A percentile compares a stretch with the other conserved stretches of the same genome.
phyloP scores from a whole-genome alignment of 2,888 invertebrate genomes.

The Apodemia mormo region DNA sequence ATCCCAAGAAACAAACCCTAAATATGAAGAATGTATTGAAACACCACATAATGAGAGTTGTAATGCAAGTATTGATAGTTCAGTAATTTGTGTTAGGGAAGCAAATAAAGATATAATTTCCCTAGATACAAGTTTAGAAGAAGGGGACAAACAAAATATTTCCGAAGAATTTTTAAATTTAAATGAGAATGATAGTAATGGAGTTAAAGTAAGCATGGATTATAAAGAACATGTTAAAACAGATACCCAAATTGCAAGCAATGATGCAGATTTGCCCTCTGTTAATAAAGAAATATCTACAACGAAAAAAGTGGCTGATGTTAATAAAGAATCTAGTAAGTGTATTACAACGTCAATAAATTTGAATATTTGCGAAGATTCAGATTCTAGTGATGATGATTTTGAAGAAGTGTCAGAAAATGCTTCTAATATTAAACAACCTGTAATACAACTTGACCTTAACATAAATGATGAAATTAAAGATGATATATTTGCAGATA shows the following conservation, averaged over 20 bases:
- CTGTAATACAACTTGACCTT: constrained; percentile 72
- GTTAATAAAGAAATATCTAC: not conserved
- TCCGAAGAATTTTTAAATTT: not conserved
- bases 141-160: constrained; percentile 36
- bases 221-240: not conserved
- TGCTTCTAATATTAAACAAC: constrained; percentile 50
- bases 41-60: constrained; percentile 14
- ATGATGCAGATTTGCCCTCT: not conserved
- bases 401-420: constrained; percentile 77
- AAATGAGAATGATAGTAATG: not conserved
- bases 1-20: constrained; percentile 23
- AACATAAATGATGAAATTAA: constrained; percentile 53
- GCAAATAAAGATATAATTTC: constrained; percentile 49
- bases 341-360: not conserved
- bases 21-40: constrained; percentile 33
- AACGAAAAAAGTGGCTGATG: not conserved
- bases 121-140: constrained; percentile 56
- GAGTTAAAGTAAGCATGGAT: not conserved
- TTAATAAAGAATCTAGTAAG: not conserved
- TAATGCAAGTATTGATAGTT: constrained; percentile 41
- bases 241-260: not conserved
- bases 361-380: constrained; percentile 37
- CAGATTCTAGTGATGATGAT: constrained; percentile 71
- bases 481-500: constrained; percentile 88
- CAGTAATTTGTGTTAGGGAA: constrained; percentile 56